phyloP scores from a whole-genome alignment of 2,797 vertebrate genomes.

The Helostoma temminkii region DNA sequence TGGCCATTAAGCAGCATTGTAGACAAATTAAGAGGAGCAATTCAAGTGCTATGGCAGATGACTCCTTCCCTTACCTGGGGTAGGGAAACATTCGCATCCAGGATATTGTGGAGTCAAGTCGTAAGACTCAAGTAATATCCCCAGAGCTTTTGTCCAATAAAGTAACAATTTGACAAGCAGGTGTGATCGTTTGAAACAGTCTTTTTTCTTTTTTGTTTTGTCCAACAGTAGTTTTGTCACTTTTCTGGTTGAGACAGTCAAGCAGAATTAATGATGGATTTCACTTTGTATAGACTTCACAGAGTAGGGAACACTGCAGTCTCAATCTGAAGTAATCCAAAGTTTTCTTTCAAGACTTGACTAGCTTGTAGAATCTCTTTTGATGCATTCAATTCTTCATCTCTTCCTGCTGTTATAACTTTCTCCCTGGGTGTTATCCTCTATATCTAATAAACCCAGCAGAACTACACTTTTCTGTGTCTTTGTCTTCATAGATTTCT shows the following conservation, averaged over 20 bases:
- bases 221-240: constrained; percentile 28
- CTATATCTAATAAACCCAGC: constrained; percentile 15
- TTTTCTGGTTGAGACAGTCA: constrained; percentile 18
- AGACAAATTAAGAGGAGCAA: background rate
- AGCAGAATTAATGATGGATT: constrained; percentile 15
- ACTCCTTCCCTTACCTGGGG: no score
- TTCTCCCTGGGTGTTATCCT: constrained; percentile 8
- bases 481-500: constrained; percentile 9
- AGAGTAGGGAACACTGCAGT: constrained; percentile 12
- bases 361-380: background rate
- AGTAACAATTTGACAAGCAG: background rate
- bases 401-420: constrained; percentile 1
- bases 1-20: background rate
- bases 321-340: constrained; percentile 24
- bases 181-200: no score
- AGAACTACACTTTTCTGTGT: background rate
- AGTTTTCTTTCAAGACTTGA: constrained; percentile 34
- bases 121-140: background rate
- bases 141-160: background rate
- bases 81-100: no score
- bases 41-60: no score
- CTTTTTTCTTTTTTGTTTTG: no score
- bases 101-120: background rate
- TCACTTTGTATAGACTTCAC: constrained; percentile 35
- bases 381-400: constrained; percentile 2